Conservation (phyloP, 2,113 vertebrate species). For the Scolopax mira region DNA sequence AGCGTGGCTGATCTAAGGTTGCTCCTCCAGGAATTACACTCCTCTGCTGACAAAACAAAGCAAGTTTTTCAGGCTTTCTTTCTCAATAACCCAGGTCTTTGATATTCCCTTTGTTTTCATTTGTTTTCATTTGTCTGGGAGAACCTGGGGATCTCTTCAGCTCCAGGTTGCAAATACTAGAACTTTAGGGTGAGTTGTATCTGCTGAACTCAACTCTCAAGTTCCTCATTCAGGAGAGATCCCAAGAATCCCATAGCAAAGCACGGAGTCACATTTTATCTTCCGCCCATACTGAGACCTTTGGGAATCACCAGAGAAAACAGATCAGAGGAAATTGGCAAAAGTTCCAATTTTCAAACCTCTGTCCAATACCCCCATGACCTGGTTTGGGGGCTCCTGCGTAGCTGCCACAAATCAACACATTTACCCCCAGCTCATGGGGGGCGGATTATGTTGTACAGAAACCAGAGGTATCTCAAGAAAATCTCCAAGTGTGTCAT, state of each 20-base stretch:
- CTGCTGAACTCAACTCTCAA: not conserved
- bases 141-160: not conserved
- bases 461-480: not conserved
- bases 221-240: not conserved
- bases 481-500: not conserved
- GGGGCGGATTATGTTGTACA: not conserved
- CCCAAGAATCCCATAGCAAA: not conserved
- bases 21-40: not conserved
- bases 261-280: not conserved
- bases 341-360: not conserved
- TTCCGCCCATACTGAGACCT: not conserved
- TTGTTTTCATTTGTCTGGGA: not conserved
- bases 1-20: not conserved
- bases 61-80: not conserved
- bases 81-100: not conserved
- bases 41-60: not conserved
- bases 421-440: fast-evolving
- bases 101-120: too few relatives aligned
- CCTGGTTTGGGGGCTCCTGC: not conserved
- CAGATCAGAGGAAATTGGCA: not conserved
- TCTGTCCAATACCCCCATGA: not conserved
- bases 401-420: not conserved
- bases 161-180: not conserved
- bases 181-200: not conserved
- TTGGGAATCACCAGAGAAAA: not conserved